phyloP scores from a whole-genome alignment of 2,888 invertebrate genomes.

The Polydrusus pterygomalis region DNA sequence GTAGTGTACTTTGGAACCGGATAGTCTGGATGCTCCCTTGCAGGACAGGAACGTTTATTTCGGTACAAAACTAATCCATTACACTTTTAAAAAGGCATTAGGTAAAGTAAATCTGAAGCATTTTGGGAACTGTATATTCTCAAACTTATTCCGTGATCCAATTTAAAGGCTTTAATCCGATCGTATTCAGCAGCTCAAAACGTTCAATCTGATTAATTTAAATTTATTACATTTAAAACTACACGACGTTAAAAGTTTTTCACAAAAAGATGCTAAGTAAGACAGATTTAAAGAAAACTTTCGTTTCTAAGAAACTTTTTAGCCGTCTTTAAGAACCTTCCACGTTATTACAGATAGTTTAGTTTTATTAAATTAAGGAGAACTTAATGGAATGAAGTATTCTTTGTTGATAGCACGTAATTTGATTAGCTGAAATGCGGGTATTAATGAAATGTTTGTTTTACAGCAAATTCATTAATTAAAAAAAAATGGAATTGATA shows the following conservation, averaged over 20 bases:
- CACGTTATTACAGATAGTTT: constrained; percentile 12
- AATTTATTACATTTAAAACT: constrained; percentile 34
- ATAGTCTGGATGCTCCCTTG: too few species aligned
- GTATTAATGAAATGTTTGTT: constrained; percentile 6
- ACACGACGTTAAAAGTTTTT: constrained; percentile 36
- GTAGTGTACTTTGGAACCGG: background rate
- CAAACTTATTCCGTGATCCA: background rate
- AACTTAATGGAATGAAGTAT: constrained; percentile 24
- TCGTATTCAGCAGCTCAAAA: constrained; percentile 5
- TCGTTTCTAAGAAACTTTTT: constrained; percentile 23
- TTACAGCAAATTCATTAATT: background rate
- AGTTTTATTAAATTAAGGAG: constrained; percentile 27
- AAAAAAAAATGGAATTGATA: too few species aligned
- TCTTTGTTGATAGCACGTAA: constrained; percentile 7
- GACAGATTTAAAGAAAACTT: constrained; percentile 37
- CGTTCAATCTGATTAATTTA: constrained; percentile 28
- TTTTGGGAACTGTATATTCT: too few species aligned
- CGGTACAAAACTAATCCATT: too few species aligned
- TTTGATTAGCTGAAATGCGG: constrained; percentile 21
- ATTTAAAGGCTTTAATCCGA: constrained; percentile 13
- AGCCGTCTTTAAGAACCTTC: constrained; percentile 10
- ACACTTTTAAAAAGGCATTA: too few species aligned
- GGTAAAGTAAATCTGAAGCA: too few species aligned
- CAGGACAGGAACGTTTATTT: too few species aligned
- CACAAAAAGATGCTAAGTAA: constrained; percentile 33